A percentile compares a stretch with the other conserved stretches of the same genome.
Evolutionary conservation across 2,797 vertebrate species (phyloP).

Genomic region (Nyctalus aviator): DNA sequence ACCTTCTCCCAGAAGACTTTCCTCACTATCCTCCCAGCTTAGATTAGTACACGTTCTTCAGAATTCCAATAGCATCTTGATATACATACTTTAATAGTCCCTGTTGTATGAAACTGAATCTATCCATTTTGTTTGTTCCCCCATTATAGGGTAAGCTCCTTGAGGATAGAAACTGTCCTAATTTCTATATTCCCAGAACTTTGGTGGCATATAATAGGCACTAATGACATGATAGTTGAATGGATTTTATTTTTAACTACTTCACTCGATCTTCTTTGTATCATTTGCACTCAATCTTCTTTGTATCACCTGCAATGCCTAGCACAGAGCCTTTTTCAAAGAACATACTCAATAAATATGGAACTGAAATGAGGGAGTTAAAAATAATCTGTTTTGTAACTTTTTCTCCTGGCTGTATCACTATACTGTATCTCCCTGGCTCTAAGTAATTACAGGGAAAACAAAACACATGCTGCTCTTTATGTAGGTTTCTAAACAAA

Average conservation of each 20-base stretch:
- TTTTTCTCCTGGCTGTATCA: slow-evolving; percentile 60
- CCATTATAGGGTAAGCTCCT: not conserved
- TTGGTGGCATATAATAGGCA: not conserved
- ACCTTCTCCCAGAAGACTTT: not conserved
- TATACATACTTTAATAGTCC: not conserved
- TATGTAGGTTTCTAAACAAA: slow-evolving; percentile 80
- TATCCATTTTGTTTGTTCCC: not conserved
- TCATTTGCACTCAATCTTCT: not conserved
- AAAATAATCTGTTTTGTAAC: slow-evolving; percentile 1
- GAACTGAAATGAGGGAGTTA: not conserved
- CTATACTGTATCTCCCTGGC: slow-evolving; percentile 57
- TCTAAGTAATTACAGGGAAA: slow-evolving; percentile 81
- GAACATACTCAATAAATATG: not conserved
- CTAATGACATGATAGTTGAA: not conserved
- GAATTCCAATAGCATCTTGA: not conserved
- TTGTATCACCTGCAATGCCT: not conserved
- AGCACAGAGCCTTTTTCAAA: not conserved
- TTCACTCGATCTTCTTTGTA: slow-evolving; percentile 2
- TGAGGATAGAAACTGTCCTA: not conserved
- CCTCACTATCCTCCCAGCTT: not conserved
- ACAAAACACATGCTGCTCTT: slow-evolving; percentile 82
- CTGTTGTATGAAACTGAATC: not conserved
- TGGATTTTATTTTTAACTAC: not conserved
- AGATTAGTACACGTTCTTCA: not conserved
- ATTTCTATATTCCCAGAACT: not conserved